Base-by-base conservation (phyloP, 2,888 invertebrate genomes). In the Archips xylosteana region DNA sequence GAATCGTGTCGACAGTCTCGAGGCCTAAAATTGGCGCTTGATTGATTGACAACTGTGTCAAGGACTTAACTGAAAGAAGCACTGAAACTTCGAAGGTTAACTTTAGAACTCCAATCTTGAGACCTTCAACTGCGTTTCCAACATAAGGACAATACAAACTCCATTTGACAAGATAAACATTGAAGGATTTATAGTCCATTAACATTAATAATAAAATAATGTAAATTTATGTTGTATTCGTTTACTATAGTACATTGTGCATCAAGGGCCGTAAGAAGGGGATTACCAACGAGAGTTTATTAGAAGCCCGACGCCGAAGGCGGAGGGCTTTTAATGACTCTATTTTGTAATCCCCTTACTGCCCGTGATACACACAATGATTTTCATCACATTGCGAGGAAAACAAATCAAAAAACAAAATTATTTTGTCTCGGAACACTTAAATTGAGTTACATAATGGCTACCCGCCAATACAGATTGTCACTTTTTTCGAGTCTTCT, bases 161-260 rank as follows among this genome's bases (percentile, higher is more conserved):
- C 32, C 57, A 32, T 32, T 23, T 32, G 32, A 12, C 57, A 57
- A 23, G 57, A 57, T 32, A 57, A 57, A 57, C 23, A 23, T 10
- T 57, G 54, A 32, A 23, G 32, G 32, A 32, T 57, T 63, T 47
- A 63, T 8, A 32, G 45, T 45, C 47, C 32, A 62, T 62, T 45
- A 63, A 23, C 23, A 23, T 54, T 23, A 32, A 47, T 32, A 63
- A 45, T 32, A 57, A 57, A 57, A 57, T 32, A 57, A 57, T 2
- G 57, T 57, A 57, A 45, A 63, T 45, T 63, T 32, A 45, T 63
- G 47, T 32, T 45, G 45, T 63, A 63, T 10, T 45, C 62, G 42
- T 42, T 23, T 62, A 62, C 23, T 23, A 23, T 23, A 23, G 23
- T 23, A 23, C 23, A 23, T 23, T 23, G 23, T 23, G 23, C 23